Evolutionary conservation across 2,113 vertebrate genomes (phyloP), one percentile per base, ranked within the genome.

Genomic region (Mesitornis unicolor): DNA sequence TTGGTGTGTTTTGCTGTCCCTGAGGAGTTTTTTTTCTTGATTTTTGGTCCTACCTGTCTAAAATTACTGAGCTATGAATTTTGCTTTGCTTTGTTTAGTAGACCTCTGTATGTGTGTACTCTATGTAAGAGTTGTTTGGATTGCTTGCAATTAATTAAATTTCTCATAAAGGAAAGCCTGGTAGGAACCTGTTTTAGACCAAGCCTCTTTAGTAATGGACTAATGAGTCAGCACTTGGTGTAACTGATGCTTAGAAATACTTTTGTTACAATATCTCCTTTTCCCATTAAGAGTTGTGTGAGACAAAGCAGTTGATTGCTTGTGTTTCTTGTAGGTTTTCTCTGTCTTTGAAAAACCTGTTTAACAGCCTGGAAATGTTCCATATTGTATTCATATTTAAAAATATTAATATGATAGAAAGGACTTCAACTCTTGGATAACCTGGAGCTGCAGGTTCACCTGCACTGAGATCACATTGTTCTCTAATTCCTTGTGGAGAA

Each of bases 121-220:
- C 9, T 38, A 9, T 35, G 7, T 15, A 14, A 8, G 16, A 45
- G 33, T 84, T 0, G 0, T 61, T 84, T 67, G 60, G 13, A 26
- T 87, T 83, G 53, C 45, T 80, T 68, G 9, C 21, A 47, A 13
- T 75, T 64, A 73, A 83, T 90, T 71, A 43, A 51, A 77, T 36
- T 54, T 75, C 21, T 59, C 24, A 16, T 83, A 61, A 71, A 25
- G 18, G 20, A 60, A 85, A 51, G 31, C 28, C 45, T 0, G 1
- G 4, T 67, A 60, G 40, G 54, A 92, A n/a, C 45, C 33, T 40
- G 7, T 50, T 90, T 74, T 75, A 38, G 61, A 60, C 33, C 4
- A 65, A 43, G 28, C 40, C 28, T 70, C 28, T 65, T 85, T 10
- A 36, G 1, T 43, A 38, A 11, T 20, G 31, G 50, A 33, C 38